Evolutionary conservation across 2,113 vertebrate species (phyloP).

Genomic region (Toxotes chatareus): DNA sequence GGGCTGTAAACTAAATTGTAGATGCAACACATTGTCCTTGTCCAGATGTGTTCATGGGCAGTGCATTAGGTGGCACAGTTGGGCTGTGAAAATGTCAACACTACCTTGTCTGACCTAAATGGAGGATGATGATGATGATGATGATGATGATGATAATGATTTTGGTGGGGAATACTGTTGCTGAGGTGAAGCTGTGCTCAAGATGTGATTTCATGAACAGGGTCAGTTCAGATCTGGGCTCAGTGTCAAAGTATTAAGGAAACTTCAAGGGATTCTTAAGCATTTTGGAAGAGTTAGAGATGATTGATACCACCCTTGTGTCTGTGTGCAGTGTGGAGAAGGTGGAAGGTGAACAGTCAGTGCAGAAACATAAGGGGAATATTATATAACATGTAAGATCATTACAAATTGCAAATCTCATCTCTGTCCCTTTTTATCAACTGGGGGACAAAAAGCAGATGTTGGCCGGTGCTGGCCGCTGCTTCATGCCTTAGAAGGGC

Average conservation of each 20-base stretch:
- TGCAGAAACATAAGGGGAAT: too few species aligned
- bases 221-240: too few species aligned
- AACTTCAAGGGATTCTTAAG: not conserved
- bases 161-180: not conserved
- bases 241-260: too few species aligned
- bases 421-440: not conserved
- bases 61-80: constrained; percentile 19
- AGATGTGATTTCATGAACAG: too few species aligned
- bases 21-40: constrained; percentile 48
- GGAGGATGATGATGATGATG: not conserved
- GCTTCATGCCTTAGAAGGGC: not conserved
- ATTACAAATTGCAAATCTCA: not conserved
- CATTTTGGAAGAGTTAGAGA: constrained; percentile 5
- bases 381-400: too few species aligned
- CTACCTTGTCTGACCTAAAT: constrained; percentile 3
- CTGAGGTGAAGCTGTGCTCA: not conserved
- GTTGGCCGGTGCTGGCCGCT: not conserved
- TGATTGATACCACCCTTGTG: not conserved
- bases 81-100: constrained; percentile 25
- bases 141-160: not conserved
- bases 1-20: constrained; percentile 56
- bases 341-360: not conserved
- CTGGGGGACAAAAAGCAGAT: constrained; percentile 10
- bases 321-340: too few species aligned
- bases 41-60: constrained; percentile 44